Evolutionary conservation across 2,888 invertebrate genomes (phyloP), one percentile per base, ranked within the genome.

Genomic region (Colletes collaris): DNA sequence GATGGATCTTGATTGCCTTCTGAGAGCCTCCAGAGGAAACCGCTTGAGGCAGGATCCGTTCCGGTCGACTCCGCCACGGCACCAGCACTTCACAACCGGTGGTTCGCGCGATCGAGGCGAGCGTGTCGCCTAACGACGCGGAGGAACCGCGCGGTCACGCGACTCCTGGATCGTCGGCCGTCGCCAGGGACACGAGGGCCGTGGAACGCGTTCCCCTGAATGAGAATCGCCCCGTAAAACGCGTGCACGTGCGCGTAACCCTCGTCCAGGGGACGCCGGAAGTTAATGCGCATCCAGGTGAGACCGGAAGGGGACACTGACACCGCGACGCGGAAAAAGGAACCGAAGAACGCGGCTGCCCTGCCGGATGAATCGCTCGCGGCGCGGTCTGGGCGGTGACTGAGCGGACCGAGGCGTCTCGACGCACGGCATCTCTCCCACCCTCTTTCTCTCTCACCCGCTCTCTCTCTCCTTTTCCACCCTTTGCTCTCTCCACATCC

Each of bases 1-100:
- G 94, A 97, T 96, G 94, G 96, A 96, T 95, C 97, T 96, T 94
- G 97, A 96, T 94, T 96, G 97, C 92, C 96, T 96, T 93, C 96
- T 95, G 94, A 97, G 95, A 93, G 96, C 96, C 96, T 97, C 97
- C 97, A 96, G 95, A 93, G 93, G 93, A 94, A 94, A 87, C 86
- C 83, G 89, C 86, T 88, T 55, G 35, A 94, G 83, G 94, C 94
- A 84, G 94, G 93, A 89, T 94, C 94, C 0, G 94, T 93, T 1
- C 93, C 93, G n/a, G 93, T 93, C 88, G 94, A 93, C 1, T 93
- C 93, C 78, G 94, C 94, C 87, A 94, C 84, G 79, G 49, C 78
- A 74, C 73, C 76, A 84, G 13, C 8, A 27, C 62, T 44, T n/a
- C 70, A 70, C 70, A 50, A 27, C 35, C 10, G 8, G 58, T n/a